Evolutionary conservation across 2,113 vertebrate genomes (phyloP).

Genomic region (Carassius gibelio): DNA sequence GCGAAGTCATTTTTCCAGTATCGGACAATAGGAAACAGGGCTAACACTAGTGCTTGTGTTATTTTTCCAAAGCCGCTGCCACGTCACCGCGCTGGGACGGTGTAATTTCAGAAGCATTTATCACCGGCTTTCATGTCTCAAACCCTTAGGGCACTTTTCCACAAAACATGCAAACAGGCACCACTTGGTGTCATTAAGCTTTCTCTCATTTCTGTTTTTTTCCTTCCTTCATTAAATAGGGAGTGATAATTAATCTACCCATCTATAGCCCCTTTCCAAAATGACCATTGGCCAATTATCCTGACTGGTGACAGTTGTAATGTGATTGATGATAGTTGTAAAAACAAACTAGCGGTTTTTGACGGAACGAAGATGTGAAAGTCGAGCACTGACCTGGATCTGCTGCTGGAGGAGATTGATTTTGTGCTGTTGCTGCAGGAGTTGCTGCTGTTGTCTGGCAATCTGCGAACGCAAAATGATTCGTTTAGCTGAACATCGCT

Average conservation of each 20-base stretch:
- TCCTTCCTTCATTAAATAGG: conserved; percentile 73
- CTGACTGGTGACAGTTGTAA: conserved; percentile 70
- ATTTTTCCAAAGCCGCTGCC: conserved; percentile 38
- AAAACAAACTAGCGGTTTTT: conserved; percentile 30
- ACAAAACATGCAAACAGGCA: conserved; percentile 65
- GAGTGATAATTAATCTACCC: conserved; percentile 78
- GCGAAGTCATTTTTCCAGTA: conserved; percentile 12
- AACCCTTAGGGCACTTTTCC: conserved; percentile 63
- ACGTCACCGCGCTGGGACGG: conserved; percentile 60
- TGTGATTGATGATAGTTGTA: conserved; percentile 65
- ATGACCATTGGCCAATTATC: conserved; percentile 73
- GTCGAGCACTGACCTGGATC: conserved; percentile 93
- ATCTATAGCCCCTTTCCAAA: conserved; percentile 65
- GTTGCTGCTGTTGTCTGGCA: conserved; percentile 98
- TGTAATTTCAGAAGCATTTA: conserved; percentile 71
- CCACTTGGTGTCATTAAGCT: conserved; percentile 71
- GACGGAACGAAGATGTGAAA: conserved; percentile 30
- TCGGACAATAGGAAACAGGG: conserved; percentile 16
- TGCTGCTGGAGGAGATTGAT: conserved; percentile 99
- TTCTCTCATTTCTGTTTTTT: conserved; percentile 57
- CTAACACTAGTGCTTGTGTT: neutral
- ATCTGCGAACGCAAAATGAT: conserved; percentile 81
- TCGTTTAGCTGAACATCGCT: neutral
- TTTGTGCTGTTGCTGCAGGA: conserved; percentile 99
- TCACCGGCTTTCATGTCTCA: conserved; percentile 70